Evolutionary conservation across 2,797 vertebrate genomes (phyloP), one percentile per base, ranked within the genome.

Genomic region (Danio jaintianensis): DNA sequence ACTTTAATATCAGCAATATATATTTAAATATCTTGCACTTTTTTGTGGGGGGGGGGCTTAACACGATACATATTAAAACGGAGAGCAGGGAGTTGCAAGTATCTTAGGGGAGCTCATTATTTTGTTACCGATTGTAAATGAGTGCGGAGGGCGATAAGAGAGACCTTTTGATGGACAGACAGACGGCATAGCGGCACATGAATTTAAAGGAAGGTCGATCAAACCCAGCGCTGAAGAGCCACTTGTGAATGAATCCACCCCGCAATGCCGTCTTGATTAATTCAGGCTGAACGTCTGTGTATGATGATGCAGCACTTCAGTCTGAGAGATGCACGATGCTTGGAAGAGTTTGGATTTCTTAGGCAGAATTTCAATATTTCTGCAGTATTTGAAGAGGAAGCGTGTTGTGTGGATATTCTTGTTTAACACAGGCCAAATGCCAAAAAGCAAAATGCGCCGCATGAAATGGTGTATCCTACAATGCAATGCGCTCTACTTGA

Each of bases 41-140:
- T 69, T 75, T 29, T 29, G 3, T n/a, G n/a, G n/a, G 59, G 59
- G 3, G n/a, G n/a, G n/a, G 59, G 59, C 78, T 80, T 64, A 36
- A 71, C 68, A 71, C 48, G 52, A 89, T 88, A 83, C 80, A 89
- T 88, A 87, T 77, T 89, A 83, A 89, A 90, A 90, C 84, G 53
- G 80, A 77, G 61, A 82, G 68, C 81, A 72, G 76, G 83, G 85
- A 86, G 82, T 43, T 66, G 80, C 70, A 16, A 0, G 43, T 83
- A 87, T 92, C 91, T 91, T 91, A 83, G 87, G 91, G 91, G 91
- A 93, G 85, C 88, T 93, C 89, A 92, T 93, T 93, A 92, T 90
- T 88, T 90, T 87, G 87, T 90, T 79, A 71, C 59, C 71, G 68
- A 68, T 53, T 79, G 55, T 82, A 85, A 87, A 85, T 75, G 76